These are phyloP conservation scores for Balearica regulorum DNA, from an alignment of 2,797 vertebrate genomes.

Conservation along the genomic window DNA sequence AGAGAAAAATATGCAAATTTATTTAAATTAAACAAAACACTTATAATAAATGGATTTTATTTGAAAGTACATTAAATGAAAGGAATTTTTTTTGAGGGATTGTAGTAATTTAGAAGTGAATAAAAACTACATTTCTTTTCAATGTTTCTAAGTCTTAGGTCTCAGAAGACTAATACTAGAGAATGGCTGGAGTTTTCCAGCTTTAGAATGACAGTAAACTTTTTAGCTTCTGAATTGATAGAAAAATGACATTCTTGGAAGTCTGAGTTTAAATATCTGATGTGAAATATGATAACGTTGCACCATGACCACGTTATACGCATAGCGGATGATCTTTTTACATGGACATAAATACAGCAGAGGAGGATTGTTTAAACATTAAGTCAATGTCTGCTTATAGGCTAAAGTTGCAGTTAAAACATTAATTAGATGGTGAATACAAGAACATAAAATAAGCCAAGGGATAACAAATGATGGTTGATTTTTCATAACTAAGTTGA, in stretches of 20 bases:
- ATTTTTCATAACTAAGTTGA: not conserved
- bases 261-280: not conserved
- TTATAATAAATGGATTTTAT: not conserved
- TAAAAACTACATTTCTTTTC: not conserved
- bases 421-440: not conserved
- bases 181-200: not conserved
- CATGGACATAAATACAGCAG: not conserved
- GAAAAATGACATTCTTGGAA: not conserved
- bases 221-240: not conserved
- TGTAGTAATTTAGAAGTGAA: not conserved
- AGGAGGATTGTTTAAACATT: not conserved
- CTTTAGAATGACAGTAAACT: not conserved
- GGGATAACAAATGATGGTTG: not conserved
- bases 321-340: not conserved
- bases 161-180: not conserved
- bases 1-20: not conserved
- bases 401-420: not conserved
- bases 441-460: not conserved
- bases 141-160: not conserved
- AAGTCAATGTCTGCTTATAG: not conserved
- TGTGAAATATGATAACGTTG: not conserved
- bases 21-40: not conserved
- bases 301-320: fast-evolving
- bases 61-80: not conserved
- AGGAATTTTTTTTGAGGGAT: not conserved